A percentile compares a stretch with the other conserved stretches of the same genome.
Evolutionary conservation across 2,113 vertebrate species (phyloP).

Genomic region (Semnopithecus entellus): DNA sequence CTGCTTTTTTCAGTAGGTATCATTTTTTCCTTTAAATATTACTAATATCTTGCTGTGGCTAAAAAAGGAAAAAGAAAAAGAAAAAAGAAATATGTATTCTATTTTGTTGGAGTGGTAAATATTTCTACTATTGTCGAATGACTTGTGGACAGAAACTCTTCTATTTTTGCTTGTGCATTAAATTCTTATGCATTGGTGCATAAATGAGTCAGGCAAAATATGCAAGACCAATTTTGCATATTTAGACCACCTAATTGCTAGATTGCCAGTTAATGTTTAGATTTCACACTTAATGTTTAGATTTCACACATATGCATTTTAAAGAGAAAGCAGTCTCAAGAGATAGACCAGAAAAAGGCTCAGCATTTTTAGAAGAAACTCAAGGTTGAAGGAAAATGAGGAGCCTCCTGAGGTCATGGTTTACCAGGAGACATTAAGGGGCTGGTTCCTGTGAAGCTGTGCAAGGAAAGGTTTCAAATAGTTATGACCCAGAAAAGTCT

Average conservation of each 20-base stretch:
- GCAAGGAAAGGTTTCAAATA: not conserved
- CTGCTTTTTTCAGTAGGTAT: conserved; percentile 82
- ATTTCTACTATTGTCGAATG: conserved; percentile 47
- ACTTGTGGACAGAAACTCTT: conserved; percentile 31
- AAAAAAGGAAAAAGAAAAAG: conserved; percentile 55
- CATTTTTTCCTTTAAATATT: conserved; percentile 82
- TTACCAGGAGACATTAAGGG: not conserved
- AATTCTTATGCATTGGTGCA: not conserved
- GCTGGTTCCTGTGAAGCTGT: not conserved
- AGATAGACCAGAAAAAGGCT: not conserved
- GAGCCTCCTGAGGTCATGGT: not conserved
- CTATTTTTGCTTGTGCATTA: conserved; percentile 46
- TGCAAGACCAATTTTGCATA: not conserved
- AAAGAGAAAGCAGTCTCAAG: not conserved
- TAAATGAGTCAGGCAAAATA: not conserved
- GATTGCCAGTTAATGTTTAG: not conserved
- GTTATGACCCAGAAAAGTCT: not conserved
- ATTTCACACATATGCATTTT: conserved; percentile 5
- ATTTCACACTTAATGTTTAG: conserved; percentile 3
- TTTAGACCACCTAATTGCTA: conserved; percentile 26
- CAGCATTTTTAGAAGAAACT: conserved; percentile 17
- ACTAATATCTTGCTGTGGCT: conserved; percentile 77
- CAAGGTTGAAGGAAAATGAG: conserved; percentile 15
- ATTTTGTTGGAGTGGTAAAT: conserved; percentile 65
- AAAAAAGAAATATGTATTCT: conserved; percentile 38